Percentiles rank a stretch among this genome's conserved stretches.
phyloP scores from a whole-genome alignment of 2,113 vertebrate species.

The Otus sunia region DNA sequence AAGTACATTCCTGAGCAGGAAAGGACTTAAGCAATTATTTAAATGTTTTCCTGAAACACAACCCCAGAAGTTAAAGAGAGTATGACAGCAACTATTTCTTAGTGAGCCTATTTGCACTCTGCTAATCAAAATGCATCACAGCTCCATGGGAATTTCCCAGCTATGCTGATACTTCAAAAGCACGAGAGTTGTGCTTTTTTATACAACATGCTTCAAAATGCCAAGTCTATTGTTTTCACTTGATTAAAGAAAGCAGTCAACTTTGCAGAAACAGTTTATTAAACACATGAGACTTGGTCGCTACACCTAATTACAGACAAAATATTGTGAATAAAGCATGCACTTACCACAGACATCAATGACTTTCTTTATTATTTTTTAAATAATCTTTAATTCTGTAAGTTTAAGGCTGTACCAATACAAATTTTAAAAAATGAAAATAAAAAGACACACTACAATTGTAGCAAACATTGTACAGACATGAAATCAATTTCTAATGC shows the following conservation, averaged over 20 bases:
- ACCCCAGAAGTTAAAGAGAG: background rate
- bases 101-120: background rate
- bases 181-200: background rate
- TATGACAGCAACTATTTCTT: background rate
- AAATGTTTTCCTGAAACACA: background rate
- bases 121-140: background rate
- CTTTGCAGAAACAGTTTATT: slow-evolving; percentile 69
- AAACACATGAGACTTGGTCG: slow-evolving; percentile 39
- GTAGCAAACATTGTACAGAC: slow-evolving; percentile 44
- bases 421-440: background rate
- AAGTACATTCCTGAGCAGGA: background rate
- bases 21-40: background rate
- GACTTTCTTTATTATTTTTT: slow-evolving; percentile 42
- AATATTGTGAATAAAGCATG: slow-evolving; percentile 65
- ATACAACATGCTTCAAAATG: background rate
- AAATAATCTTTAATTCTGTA: slow-evolving; percentile 45
- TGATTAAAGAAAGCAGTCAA: slow-evolving; percentile 45
- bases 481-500: slow-evolving; percentile 42
- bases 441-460: slow-evolving; percentile 45
- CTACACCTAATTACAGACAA: slow-evolving; percentile 61
- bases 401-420: slow-evolving; percentile 62
- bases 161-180: background rate
- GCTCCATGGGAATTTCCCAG: background rate
- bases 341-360: slow-evolving; percentile 47
- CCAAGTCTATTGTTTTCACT: background rate